Conservation (phyloP, 2,888 invertebrate species). For the Rapana venosa region DNA sequence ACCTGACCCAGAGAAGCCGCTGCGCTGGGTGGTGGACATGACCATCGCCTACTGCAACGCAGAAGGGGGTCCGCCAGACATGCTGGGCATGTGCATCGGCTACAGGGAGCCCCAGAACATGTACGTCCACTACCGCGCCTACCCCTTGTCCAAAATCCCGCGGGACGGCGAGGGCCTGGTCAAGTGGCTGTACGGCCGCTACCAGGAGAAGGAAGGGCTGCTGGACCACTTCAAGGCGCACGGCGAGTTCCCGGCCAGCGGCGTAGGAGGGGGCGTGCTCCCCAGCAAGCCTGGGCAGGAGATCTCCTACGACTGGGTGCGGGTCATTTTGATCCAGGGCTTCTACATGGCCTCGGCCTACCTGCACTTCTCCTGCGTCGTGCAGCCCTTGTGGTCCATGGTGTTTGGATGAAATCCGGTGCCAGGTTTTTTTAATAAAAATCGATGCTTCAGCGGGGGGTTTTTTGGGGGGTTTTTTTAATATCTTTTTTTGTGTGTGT, state of each 20-base stretch:
- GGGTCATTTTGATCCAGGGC: slow-evolving; percentile 41
- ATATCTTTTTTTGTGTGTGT: too few relatives aligned
- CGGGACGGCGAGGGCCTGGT: slow-evolving; percentile 87
- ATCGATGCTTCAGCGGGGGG: too few relatives aligned
- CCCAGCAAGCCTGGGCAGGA: slow-evolving; percentile 25
- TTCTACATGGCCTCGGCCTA: slow-evolving; percentile 45
- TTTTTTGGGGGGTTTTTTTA: not conserved
- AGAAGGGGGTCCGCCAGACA: slow-evolving; percentile 86
- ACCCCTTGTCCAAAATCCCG: slow-evolving; percentile 87
- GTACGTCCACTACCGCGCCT: slow-evolving; percentile 86
- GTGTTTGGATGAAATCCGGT: slow-evolving; percentile 4
- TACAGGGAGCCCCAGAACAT: slow-evolving; percentile 86
- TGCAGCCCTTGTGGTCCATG: slow-evolving; percentile 38
- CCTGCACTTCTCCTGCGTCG: slow-evolving; percentile 44
- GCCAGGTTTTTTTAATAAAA: not conserved
- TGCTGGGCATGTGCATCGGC: slow-evolving; percentile 88
- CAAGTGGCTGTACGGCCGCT: slow-evolving; percentile 92
- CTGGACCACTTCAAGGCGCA: slow-evolving; percentile 90
- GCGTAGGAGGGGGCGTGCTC: not conserved
- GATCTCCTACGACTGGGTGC: slow-evolving; percentile 43
- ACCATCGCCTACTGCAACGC: slow-evolving; percentile 92
- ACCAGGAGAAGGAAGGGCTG: slow-evolving; percentile 92
- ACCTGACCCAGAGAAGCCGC: slow-evolving; percentile 37
- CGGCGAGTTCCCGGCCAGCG: slow-evolving; percentile 80
- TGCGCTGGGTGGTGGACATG: slow-evolving; percentile 92